Base-by-base conservation (phyloP, 2,113 vertebrate genomes). In the Lasiurus borealis region DNA sequence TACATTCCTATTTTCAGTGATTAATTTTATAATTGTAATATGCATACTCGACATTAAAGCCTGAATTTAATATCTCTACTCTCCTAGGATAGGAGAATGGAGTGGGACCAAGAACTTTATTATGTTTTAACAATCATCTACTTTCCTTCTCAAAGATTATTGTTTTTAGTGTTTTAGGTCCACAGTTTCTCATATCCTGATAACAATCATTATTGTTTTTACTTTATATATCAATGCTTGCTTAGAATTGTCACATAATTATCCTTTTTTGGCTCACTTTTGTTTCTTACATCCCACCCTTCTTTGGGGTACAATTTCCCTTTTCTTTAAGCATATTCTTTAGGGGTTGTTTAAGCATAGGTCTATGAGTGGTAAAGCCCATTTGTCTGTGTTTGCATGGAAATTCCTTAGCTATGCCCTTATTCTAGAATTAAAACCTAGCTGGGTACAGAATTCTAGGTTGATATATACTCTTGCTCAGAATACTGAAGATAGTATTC, bases 1-100 rank as follows among this genome's bases (percentile, higher is more conserved):
- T 25, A n/a, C 3, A 68, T 48, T 90, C 85, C 36, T 89, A 19
- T 36, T 81, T 81, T 8, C 12, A 8, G 50, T 81, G 46, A 8
- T 93, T 76, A 80, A 14, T 81, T 86, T 90, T 72, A 92, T 5
- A 78, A n/a, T 84, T 93, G 90, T 85, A 88, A 83, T 76, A 64
- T 76, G 44, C 31, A 93, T 6, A 52, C 6, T 44, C 91, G 44
- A 73, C 27, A 50, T 12, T 93, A 31, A 91, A 86, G 44, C 66
- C 54, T 87, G 36, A 21, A 76, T 34, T 91, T 69, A 31, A 48
- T 72, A 59, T 76, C 46, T 89, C 23, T 73, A 23, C 68, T 71
- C 15, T 82, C 75, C 16, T 64, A 16, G 21, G 6, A 36, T 80
- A 31, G 6, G 1, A 69, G 52, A 57, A 89, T 62, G 15, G n/a